Conservation (phyloP, 2,797 vertebrate species). For the Malurus leucopterus region DNA sequence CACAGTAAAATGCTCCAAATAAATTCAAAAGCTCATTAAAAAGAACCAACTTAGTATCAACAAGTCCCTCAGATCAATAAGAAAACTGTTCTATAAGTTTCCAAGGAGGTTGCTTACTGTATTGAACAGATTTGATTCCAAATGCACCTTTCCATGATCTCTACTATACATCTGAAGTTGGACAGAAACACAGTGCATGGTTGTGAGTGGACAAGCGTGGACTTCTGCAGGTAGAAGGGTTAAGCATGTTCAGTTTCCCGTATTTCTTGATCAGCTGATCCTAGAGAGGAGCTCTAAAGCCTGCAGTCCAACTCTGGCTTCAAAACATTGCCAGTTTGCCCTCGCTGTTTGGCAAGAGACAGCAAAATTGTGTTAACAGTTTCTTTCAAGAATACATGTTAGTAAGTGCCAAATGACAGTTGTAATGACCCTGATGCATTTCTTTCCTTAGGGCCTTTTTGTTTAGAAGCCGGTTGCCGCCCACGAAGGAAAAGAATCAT, state of each 20-base stretch:
- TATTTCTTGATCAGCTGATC: conserved; percentile 16
- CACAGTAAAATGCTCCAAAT: background rate
- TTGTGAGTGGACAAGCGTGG: background rate
- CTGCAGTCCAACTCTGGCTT: background rate
- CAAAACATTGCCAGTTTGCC: conserved; percentile 4
- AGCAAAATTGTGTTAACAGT: conserved; percentile 50
- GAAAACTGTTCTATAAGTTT: background rate
- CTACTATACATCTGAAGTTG: background rate
- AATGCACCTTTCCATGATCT: background rate
- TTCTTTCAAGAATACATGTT: conserved; percentile 45
- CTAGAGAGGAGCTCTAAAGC: conserved; percentile 4
- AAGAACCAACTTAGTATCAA: background rate
- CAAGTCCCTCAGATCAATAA: background rate
- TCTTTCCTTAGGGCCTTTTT: conserved; percentile 39
- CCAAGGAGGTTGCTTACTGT: background rate
- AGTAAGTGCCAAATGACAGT: conserved; percentile 45
- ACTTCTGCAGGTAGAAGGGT: background rate
- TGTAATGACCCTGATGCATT: conserved; percentile 52
- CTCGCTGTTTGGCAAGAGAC: conserved; percentile 28
- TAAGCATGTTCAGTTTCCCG: background rate
- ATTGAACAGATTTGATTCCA: background rate
- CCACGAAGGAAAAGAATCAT: background rate
- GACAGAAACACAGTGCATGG: background rate
- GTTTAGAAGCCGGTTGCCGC: conserved; percentile 6
- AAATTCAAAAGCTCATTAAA: background rate